These are phyloP conservation scores for Falco punctatus DNA, from an alignment of 2,113 vertebrate genomes.

Conservation along the genomic window DNA sequence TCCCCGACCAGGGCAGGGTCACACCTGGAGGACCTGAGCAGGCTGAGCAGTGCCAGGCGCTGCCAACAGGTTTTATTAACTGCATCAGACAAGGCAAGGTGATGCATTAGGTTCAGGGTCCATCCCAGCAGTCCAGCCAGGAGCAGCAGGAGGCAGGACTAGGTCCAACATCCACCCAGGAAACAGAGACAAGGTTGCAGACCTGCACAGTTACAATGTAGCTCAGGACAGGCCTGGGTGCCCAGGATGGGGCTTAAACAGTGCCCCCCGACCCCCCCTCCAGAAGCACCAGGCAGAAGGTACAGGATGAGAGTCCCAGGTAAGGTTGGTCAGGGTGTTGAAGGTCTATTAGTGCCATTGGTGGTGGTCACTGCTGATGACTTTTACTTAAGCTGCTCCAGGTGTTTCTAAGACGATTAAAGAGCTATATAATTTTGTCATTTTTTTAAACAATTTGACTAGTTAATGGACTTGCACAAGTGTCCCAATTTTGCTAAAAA, in stretches of 20 bases:
- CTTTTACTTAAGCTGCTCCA: background rate
- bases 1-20: accelerated
- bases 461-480: background rate
- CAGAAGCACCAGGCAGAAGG: background rate
- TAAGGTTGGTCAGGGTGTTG: background rate
- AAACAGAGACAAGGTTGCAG: background rate
- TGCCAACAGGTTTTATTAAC: background rate
- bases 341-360: background rate
- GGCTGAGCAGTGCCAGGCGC: background rate
- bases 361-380: background rate
- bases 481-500: background rate
- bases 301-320: background rate
- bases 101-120: background rate
- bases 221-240: background rate
- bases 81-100: accelerated
- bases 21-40: background rate
- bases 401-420: background rate
- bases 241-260: background rate
- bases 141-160: background rate
- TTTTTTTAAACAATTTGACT: background rate
- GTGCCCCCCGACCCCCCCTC: background rate
- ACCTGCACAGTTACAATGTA: background rate
- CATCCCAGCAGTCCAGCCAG: background rate
- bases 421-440: background rate
- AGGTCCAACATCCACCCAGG: background rate